These are phyloP conservation scores for Oxytorus armatus DNA, from an alignment of 2,888 invertebrate species.

Conservation along the genomic window DNA sequence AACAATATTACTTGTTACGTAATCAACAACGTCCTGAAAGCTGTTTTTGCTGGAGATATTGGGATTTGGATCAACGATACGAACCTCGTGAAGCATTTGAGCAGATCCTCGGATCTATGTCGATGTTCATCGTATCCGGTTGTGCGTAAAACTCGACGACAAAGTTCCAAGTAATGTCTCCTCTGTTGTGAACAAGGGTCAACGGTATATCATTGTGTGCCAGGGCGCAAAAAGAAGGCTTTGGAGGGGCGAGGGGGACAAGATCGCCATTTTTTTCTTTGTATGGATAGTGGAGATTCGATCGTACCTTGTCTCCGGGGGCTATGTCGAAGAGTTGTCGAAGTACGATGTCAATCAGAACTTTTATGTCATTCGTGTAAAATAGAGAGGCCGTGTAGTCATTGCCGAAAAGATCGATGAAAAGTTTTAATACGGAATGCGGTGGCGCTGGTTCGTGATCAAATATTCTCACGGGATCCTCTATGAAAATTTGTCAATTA, in stretches of 20 bases:
- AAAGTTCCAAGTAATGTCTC: constrained; percentile 91
- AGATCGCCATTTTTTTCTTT: too few relatives aligned
- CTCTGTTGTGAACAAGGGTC: constrained; percentile 84
- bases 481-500: constrained; percentile 85
- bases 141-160: constrained; percentile 92
- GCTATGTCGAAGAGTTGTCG: constrained; percentile 95
- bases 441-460: constrained; percentile 92
- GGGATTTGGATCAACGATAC: constrained; percentile 63
- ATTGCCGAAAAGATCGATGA: constrained; percentile 93
- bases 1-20: too few relatives aligned
- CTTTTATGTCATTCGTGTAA: constrained; percentile 97
- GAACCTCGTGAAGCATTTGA: constrained; percentile 91
- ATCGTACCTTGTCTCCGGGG: constrained; percentile 91
- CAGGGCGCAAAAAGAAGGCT: background rate
- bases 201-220: background rate
- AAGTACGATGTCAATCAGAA: constrained; percentile 96
- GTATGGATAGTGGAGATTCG: constrained; percentile 48
- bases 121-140: constrained; percentile 92
- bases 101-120: constrained; percentile 92
- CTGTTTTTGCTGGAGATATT: constrained; percentile 58
- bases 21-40: too few relatives aligned
- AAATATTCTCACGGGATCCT: constrained; percentile 94
- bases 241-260: background rate
- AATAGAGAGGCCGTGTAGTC: constrained; percentile 93
- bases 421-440: constrained; percentile 95